phyloP scores from a whole-genome alignment of 2,888 invertebrate species.

The Phanerotoma sp. region DNA sequence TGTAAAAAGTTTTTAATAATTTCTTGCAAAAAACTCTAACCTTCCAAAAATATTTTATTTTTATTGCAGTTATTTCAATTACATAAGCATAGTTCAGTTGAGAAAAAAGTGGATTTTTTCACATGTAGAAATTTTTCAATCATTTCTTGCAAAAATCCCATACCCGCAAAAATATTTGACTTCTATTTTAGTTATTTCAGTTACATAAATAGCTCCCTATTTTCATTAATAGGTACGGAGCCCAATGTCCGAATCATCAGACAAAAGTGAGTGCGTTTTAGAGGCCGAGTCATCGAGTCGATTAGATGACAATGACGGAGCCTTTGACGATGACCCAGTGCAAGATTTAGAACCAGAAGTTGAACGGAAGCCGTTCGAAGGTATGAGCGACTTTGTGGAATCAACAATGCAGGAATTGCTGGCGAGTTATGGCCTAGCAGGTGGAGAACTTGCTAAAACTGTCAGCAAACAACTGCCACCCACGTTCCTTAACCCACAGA shows the following conservation, averaged over 20 bases:
- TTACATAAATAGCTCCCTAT: neutral
- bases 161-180: neutral
- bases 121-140: too few species aligned
- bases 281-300: slow-evolving; percentile 33
- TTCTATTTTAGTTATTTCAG: neutral
- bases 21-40: too few species aligned
- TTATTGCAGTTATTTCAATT: too few species aligned
- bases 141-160: too few species aligned
- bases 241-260: slow-evolving; percentile 54
- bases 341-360: slow-evolving; percentile 44
- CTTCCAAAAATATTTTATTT: too few species aligned
- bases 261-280: slow-evolving; percentile 47
- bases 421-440: slow-evolving; percentile 59
- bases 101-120: too few species aligned
- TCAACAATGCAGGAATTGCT: slow-evolving; percentile 62
- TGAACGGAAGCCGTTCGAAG: slow-evolving; percentile 49
- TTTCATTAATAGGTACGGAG: slow-evolving; percentile 43
- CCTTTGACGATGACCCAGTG: slow-evolving; percentile 37
- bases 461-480: slow-evolving; percentile 56
- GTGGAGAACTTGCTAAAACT: slow-evolving; percentile 56
- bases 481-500: slow-evolving; percentile 52
- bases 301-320: slow-evolving; percentile 38
- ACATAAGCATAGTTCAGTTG: too few species aligned
- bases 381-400: slow-evolving; percentile 61
- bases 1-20: too few species aligned